These are phyloP conservation scores for Eumaeus atala DNA, from an alignment of 1,140 invertebrate species.

Conservation along the genomic window DNA sequence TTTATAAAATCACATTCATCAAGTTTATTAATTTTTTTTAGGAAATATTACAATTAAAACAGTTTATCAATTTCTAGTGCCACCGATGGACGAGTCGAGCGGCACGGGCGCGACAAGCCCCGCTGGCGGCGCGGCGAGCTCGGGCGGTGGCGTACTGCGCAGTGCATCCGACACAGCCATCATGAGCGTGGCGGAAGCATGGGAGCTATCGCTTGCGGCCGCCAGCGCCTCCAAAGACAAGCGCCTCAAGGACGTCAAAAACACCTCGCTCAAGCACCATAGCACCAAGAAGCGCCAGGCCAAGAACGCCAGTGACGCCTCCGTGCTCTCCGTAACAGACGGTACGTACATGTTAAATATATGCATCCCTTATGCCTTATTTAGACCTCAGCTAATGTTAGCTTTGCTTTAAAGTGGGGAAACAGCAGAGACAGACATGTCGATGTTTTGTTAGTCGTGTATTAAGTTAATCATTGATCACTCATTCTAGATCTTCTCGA, in stretches of 20 bases:
- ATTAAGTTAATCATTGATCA: background rate
- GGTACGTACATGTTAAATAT: constrained; percentile 28
- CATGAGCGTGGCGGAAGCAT: constrained; percentile 60
- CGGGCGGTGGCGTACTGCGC: constrained; percentile 32
- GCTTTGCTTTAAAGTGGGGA: too few species aligned
- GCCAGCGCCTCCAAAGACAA: constrained; percentile 90
- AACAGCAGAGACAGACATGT: too few species aligned
- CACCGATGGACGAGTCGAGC: constrained; percentile 39
- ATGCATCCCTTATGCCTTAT: too few species aligned
- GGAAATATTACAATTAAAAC: too few species aligned
- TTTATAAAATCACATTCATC: too few species aligned
- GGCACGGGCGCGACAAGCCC: constrained; percentile 29
- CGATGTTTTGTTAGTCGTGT: too few species aligned
- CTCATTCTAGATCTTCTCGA: constrained; percentile 25
- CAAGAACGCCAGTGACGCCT: constrained; percentile 38
- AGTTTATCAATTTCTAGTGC: constrained; percentile 25
- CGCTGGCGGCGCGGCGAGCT: constrained; percentile 10
- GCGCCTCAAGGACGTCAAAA: constrained; percentile 84
- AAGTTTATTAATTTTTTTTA: too few species aligned
- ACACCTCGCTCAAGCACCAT: constrained; percentile 68
- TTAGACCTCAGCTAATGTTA: too few species aligned
- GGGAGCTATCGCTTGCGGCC: constrained; percentile 83
- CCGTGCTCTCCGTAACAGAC: constrained; percentile 33
- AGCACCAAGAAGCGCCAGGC: constrained; percentile 49
- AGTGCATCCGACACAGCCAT: constrained; percentile 58